phyloP scores from a whole-genome alignment of 2,797 vertebrate genomes.

The Decapterus maruadsi region DNA sequence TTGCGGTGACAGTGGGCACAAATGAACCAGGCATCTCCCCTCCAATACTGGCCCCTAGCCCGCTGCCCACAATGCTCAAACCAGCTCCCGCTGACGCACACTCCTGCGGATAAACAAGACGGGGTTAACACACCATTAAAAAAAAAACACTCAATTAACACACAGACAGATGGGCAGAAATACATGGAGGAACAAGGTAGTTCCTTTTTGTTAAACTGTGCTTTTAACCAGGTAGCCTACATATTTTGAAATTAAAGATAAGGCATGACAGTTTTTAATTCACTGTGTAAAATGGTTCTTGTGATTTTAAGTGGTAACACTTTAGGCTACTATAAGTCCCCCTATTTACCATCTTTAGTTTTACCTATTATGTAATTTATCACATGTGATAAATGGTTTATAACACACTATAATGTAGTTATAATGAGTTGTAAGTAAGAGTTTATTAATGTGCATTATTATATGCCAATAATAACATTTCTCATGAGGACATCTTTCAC shows the following conservation, averaged over 20 bases:
- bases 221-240: background rate
- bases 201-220: background rate
- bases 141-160: background rate
- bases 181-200: background rate
- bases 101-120: conserved; percentile 85
- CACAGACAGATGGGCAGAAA: background rate
- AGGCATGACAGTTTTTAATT: background rate
- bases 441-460: background rate
- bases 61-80: conserved; percentile 84
- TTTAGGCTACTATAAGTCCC: background rate
- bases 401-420: background rate
- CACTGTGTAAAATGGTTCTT: background rate
- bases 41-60: conserved; percentile 74
- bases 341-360: background rate
- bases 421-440: background rate
- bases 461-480: background rate
- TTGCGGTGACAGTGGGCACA: conserved; percentile 97
- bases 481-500: background rate
- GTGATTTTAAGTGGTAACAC: background rate
- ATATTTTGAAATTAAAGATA: background rate
- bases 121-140: conserved; percentile 17
- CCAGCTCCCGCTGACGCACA: conserved; percentile 89
- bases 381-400: background rate
- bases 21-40: conserved; percentile 97
- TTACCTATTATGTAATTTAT: too few relatives aligned